Base-by-base conservation (phyloP, 30 jellyfish, hydroid and myxozoan species). In the Hydractinia echinata region DNA sequence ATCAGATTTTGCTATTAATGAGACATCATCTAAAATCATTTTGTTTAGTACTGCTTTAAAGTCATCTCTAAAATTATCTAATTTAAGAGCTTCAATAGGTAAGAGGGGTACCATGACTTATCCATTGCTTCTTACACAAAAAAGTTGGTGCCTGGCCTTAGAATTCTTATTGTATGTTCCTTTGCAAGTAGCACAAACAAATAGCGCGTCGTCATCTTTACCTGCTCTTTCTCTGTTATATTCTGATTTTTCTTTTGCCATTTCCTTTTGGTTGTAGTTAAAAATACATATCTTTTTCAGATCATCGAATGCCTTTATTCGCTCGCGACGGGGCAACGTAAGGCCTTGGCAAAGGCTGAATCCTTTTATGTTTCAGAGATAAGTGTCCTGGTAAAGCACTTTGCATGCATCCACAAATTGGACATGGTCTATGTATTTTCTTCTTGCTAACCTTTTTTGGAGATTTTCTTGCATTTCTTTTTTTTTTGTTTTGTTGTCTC, bases 191-290 rank as follows among this genome's bases (percentile, higher is more conserved):
- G 44, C 14, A 67, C 77, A 67, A 13, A 67, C 44, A 8, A 67
- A 13, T 9, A 67, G 14, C 48, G 13, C 44, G 77, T 67, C 77
- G 8, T 67, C 48, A 67, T 13, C 14, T 9, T 56, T 56, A n/a
- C 68, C 68, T 56, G 10, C n/a, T 19, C 77, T 67, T 67, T 67
- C 77, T 67, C 77, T 67, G 10, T 9, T 19, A 20, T 67, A 67
- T 8, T 8, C 14, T 67, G 77, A 44, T 10, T 67, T 19, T 13
- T 67, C 77, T 19, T 67, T 67, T 20, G 48, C 14, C 77, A 67
- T 67, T 67, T 67, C 77, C 48, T 67, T 67, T 67, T 67, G 77
- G 77, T 67, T 67, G 77, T 67, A 67, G 8, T 67, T 13, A 20
- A 67, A 67, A 9, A 67, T 67, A 8, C 77, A 13, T 19, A 10